Evolutionary conservation across 2,888 invertebrate genomes (phyloP), one percentile per base, ranked within the genome.

Genomic region (Periphyllus acericola): DNA sequence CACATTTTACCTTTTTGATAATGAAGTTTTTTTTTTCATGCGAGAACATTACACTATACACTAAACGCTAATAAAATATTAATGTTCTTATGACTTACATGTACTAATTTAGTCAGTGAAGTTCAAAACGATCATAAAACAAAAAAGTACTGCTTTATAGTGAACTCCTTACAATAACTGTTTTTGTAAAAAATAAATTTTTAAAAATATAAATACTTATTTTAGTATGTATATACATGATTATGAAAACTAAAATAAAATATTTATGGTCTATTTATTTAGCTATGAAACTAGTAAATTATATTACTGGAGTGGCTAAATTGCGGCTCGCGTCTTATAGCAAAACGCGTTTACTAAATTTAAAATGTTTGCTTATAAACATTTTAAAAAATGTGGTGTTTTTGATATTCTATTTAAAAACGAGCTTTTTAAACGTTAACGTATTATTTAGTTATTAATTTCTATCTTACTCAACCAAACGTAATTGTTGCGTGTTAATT

Each of bases 41-140:
- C 5, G 21, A 60, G 60, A 25, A 46, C 14, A 46, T 14, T 14
- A 46, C 8, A 34, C 8, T 29, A 8, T 32, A 21, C 29, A n/a
- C 72, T 83, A 83, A 72, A 55, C 72, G 52, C 52, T 72, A 14
- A 34, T 83, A 25, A 72, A 83, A 83, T 83, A 83, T 83, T 83
- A 32, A 72, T 52, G 17, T 21, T 34, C 21, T 34, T 25, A 71
- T 34, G 71, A 83, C 46, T 52, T 71, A 21, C 21, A 21, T 19
- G 34, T 79, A 80, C 36, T 34, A 60, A 80, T 80, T 66, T 80
- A 36, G 60, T 14, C 36, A 80, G 25, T 80, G 60, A 66, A 80
- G 60, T 79, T 9, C 32, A 55, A 79, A 79, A 34, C 25, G 21
- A 55, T 9, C 21, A 46, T 46, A 29, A 55, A 9, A 46, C 46